These are phyloP conservation scores for Oncorhynchus tshawytscha DNA, from an alignment of 2,113 vertebrate species.

Conservation along the genomic window DNA sequence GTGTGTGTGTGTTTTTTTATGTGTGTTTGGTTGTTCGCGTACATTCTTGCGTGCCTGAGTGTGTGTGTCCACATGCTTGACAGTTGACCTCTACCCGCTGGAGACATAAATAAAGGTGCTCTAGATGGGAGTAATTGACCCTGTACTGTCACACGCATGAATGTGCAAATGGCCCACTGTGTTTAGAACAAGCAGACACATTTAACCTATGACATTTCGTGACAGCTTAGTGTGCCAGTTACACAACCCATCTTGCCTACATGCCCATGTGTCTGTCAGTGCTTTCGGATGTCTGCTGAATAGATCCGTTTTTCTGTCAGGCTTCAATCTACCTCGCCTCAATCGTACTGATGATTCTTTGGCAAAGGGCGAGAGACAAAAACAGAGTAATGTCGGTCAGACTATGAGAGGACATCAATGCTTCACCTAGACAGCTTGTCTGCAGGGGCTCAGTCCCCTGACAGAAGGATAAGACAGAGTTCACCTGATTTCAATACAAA, in stretches of 20 bases:
- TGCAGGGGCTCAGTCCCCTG: conserved; percentile 52
- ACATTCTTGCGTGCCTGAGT: neutral
- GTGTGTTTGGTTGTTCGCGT: conserved; percentile 17
- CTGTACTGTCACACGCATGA: conserved; percentile 18
- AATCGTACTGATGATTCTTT: conserved; percentile 63
- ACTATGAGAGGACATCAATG: conserved; percentile 57
- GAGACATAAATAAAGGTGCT: conserved; percentile 17
- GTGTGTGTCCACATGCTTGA: conserved; percentile 6
- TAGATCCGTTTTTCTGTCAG: conserved; percentile 50
- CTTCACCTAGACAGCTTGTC: conserved; percentile 65
- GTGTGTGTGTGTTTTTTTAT: conserved; percentile 17
- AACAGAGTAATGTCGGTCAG: conserved; percentile 53
- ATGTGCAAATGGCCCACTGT: conserved; percentile 32
- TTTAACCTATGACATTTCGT: conserved; percentile 44
- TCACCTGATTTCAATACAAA: conserved; percentile 63
- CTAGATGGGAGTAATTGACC: conserved; percentile 42
- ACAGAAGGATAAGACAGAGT: conserved; percentile 58
- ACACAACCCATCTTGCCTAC: conserved; percentile 17
- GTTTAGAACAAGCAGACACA: conserved; percentile 26
- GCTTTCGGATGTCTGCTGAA: conserved; percentile 43
- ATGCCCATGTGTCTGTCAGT: conserved; percentile 45
- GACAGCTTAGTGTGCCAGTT: conserved; percentile 27
- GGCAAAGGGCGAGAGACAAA: conserved; percentile 43
- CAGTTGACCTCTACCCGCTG: conserved; percentile 12
- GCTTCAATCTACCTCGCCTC: conserved; percentile 64